Evolutionary conservation across 2,113 vertebrate genomes (phyloP).

Genomic region (Nothobranchius kuhntae): DNA sequence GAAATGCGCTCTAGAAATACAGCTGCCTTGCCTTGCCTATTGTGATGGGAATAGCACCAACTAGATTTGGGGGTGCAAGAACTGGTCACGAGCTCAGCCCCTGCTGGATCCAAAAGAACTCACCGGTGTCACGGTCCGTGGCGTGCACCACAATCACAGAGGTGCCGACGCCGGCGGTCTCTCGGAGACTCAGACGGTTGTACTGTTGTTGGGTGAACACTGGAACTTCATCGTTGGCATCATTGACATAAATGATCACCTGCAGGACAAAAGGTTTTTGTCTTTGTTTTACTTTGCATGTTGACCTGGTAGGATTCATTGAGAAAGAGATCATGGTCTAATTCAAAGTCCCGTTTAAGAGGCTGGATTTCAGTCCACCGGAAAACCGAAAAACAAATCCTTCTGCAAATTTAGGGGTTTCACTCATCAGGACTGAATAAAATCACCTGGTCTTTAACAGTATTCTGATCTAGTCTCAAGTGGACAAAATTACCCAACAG

Average conservation of each 20-base stretch:
- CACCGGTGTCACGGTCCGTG: slow-evolving; percentile 92
- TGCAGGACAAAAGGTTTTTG: slow-evolving; percentile 49
- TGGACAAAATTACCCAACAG: no score
- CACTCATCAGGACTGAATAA: no score
- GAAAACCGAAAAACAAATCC: no score
- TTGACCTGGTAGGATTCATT: background rate
- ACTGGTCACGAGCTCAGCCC: no score
- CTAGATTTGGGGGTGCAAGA: slow-evolving; percentile 6
- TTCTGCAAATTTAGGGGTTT: no score
- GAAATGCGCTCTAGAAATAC: background rate
- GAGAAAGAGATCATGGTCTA: background rate
- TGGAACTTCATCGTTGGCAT: slow-evolving; percentile 91
- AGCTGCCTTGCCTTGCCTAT: background rate
- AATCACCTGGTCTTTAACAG: no score
- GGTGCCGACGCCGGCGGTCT: slow-evolving; percentile 93
- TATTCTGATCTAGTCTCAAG: no score
- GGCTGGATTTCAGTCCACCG: no score
- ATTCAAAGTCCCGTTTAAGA: background rate
- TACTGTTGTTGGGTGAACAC: slow-evolving; percentile 96
- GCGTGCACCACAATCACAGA: slow-evolving; percentile 92
- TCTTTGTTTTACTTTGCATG: background rate
- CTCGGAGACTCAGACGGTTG: slow-evolving; percentile 90
- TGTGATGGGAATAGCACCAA: slow-evolving; percentile 9
- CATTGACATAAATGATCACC: slow-evolving; percentile 95
- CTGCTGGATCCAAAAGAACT: slow-evolving; percentile 11